A percentile compares a stretch with the other conserved stretches of the same genome.
These are phyloP conservation scores for Bursaphelenchus mucronatus DNA, from an alignment of 1,140 invertebrate genomes.

Conservation along the genomic window DNA sequence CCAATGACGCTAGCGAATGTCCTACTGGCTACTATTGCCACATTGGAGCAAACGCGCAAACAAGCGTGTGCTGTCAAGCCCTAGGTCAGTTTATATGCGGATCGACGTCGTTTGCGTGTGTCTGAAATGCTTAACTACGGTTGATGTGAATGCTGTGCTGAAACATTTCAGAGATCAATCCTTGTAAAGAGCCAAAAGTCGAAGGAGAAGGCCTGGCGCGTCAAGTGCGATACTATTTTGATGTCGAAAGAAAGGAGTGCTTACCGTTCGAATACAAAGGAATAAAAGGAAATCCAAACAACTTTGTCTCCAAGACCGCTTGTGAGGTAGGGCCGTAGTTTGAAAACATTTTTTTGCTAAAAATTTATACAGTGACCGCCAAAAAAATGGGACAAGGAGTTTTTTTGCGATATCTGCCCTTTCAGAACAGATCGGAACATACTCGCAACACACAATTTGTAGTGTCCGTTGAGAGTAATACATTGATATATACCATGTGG, in stretches of 20 bases:
- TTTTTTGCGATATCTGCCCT: too few relatives aligned
- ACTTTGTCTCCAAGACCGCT: constrained; percentile 37
- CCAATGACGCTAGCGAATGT: constrained; percentile 41
- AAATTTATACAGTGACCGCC: too few relatives aligned
- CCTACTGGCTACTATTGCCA: constrained; percentile 57
- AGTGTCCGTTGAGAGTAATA: too few relatives aligned
- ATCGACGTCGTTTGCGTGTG: background rate
- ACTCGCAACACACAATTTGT: too few relatives aligned
- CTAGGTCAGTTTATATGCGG: constrained; percentile 46
- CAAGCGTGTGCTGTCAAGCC: constrained; percentile 58
- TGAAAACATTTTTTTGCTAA: constrained; percentile 64
- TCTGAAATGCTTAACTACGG: constrained; percentile 18
- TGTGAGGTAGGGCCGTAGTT: constrained; percentile 40
- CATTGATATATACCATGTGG: too few relatives aligned
- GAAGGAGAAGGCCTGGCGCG: constrained; percentile 31
- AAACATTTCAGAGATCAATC: constrained; percentile 28
- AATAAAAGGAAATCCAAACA: constrained; percentile 46
- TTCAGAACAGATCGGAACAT: too few relatives aligned
- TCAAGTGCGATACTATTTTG: constrained; percentile 37
- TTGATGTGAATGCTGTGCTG: constrained; percentile 20
- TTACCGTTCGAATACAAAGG: constrained; percentile 43
- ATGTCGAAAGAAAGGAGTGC: constrained; percentile 39
- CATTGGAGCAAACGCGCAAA: constrained; percentile 50
- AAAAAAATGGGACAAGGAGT: too few relatives aligned
- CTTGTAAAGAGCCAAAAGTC: constrained; percentile 24